Evolutionary conservation across 2,797 vertebrate species (phyloP).

Genomic region (Xyrichtys novacula): DNA sequence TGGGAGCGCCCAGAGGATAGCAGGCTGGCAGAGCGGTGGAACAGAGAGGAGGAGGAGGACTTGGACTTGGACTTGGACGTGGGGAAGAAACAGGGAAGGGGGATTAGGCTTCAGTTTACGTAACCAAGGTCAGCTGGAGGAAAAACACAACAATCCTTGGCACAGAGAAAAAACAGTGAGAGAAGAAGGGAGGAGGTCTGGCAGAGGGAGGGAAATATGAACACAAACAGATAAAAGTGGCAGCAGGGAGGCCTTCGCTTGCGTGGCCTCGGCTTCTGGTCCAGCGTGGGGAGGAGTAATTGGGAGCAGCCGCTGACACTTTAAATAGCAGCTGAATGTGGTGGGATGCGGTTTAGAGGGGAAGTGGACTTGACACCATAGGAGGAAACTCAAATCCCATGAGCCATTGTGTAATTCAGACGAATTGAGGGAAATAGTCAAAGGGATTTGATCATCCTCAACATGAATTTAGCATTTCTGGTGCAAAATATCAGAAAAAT

Average conservation of each 20-base stretch:
- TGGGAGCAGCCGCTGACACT: conserved; percentile 65
- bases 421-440: conserved; percentile 43
- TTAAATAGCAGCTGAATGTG: conserved; percentile 72
- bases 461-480: conserved; percentile 11
- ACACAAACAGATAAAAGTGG: conserved; percentile 70
- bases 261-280: conserved; percentile 56
- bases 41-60: conserved; percentile 33
- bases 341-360: conserved; percentile 60
- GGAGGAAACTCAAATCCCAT: conserved; percentile 47
- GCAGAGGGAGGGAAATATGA: conserved; percentile 53
- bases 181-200: conserved; percentile 43
- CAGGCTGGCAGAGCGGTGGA: conserved; percentile 52
- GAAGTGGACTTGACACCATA: conserved; percentile 55
- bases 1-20: conserved; percentile 52
- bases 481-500: conserved; percentile 11
- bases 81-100: conserved; percentile 43
- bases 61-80: conserved; percentile 24
- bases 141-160: conserved; percentile 67
- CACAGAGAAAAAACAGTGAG: conserved; percentile 36
- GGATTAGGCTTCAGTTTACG: conserved; percentile 62
- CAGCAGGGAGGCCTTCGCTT: conserved; percentile 48
- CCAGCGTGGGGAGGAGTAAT: conserved; percentile 60
- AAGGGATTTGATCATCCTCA: neutral
- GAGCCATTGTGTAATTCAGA: conserved; percentile 50
- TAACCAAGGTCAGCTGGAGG: conserved; percentile 74